Base-by-base conservation (phyloP, 2,797 vertebrate species). In the Sphenodon punctatus region DNA sequence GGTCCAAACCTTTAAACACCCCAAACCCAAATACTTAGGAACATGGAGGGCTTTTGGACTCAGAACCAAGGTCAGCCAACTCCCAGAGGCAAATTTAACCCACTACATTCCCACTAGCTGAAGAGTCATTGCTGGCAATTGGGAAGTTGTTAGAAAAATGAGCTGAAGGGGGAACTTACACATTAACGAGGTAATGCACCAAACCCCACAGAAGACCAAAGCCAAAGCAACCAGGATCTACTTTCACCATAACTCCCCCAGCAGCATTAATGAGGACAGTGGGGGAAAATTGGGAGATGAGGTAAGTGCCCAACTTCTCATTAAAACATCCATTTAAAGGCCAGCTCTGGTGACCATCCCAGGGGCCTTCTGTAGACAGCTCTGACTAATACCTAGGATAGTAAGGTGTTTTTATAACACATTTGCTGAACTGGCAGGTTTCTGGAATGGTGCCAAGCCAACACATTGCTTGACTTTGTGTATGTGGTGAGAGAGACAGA, bases 401-500 rank as follows among this genome's bases (percentile, higher is more conserved):
- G 14, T 0, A 2, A 0, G 2, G 0, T 1, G 14, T 48, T 60
- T 67, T 63, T 43, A 74, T 64, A 66, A 1, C 13, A n/a, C 23
- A 45, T 8, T 25, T 22, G 30, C 7, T 2, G 45, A 67, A 71
- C 38, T 9, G 61, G 6, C 25, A 38, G 34, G 16, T 56, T 46
- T 60, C 3, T 1, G 16, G 8, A 22, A 3, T 0, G 1, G 38
- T 6, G 13, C 12, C 6, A 49, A n/a, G n/a, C n/a, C n/a, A n/a
- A n/a, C n/a, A n/a, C 49, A 20, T 45, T 45, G 20, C 10, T 23
- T 48, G 22, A 43, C 17, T 17, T 12, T n/a, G 14, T 51, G 7
- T 48, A 16, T 27, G 49, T 51, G 49, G 14, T n/a, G 7, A 15
- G 49, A 15, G 25, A 14, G 14, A 51, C 25, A 22, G 27, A 51